Conservation (phyloP, 2,113 vertebrate genomes). For the Uria lomvia region DNA sequence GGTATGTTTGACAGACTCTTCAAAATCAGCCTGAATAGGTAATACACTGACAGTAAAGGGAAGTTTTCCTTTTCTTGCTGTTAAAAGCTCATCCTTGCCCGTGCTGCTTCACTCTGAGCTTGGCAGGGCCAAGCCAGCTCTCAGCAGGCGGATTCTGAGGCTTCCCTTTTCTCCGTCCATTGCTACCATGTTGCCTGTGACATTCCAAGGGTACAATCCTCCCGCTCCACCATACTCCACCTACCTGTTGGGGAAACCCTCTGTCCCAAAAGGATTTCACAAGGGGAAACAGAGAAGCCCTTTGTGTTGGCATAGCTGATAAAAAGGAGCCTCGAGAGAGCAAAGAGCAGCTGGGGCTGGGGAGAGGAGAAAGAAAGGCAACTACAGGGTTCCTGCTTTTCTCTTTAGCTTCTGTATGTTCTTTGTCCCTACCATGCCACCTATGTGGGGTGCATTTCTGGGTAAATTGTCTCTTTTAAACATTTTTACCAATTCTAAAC, state of each 20-base stretch:
- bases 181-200: not conserved
- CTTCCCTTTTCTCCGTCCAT: not conserved
- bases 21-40: not conserved
- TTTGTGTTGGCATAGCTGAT: not conserved
- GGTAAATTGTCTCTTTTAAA: not conserved
- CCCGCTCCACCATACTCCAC: not conserved
- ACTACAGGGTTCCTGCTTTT: not conserved
- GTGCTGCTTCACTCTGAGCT: not conserved
- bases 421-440: not conserved
- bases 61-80: not conserved
- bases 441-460: not conserved
- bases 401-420: not conserved
- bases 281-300: not conserved
- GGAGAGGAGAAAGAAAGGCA: not conserved
- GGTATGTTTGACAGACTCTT: not conserved
- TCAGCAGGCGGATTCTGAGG: not conserved
- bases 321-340: not conserved
- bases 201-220: not conserved
- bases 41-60: not conserved
- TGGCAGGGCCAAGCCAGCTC: not conserved
- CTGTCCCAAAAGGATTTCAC: not conserved
- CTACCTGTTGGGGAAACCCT: not conserved
- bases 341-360: not conserved
- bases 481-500: not conserved
- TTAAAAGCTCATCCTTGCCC: not conserved